Percentiles rank a stretch among this genome's conserved stretches.
Conservation (phyloP, 2,888 invertebrate genomes). For the Cephus pulcher region DNA sequence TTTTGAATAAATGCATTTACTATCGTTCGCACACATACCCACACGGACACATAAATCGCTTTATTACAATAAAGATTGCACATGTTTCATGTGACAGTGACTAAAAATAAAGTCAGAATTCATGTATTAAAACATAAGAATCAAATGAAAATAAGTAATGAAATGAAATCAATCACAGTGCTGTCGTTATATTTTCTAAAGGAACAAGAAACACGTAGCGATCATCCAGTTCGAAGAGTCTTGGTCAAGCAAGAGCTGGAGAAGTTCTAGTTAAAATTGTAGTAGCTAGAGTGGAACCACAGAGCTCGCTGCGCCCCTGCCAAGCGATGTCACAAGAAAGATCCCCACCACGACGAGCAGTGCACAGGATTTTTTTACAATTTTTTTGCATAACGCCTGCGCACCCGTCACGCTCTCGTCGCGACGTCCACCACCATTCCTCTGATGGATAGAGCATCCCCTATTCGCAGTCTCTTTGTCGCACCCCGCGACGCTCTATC, state of each 20-base stretch:
- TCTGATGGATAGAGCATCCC: background rate
- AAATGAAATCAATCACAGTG: background rate
- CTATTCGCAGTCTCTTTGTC: background rate
- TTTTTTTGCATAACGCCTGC: slow-evolving; percentile 2
- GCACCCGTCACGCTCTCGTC: slow-evolving; percentile 8
- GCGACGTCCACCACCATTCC: slow-evolving; percentile 1
- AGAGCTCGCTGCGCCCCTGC: background rate
- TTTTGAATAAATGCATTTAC: too few species aligned
- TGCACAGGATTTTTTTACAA: background rate
- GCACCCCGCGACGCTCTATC: slow-evolving; percentile 2
- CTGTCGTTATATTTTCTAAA: background rate
- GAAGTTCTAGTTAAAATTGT: background rate
- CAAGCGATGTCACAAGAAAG: background rate
- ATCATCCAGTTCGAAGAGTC: background rate
- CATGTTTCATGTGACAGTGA: too few species aligned
- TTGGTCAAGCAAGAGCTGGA: background rate
- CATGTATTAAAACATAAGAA: background rate
- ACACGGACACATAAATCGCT: too few species aligned
- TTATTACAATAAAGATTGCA: too few species aligned
- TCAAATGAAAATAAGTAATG: background rate
- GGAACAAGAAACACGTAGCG: background rate
- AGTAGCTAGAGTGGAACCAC: background rate
- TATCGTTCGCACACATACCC: too few species aligned
- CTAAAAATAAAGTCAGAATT: background rate
- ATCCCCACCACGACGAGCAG: background rate